Evolutionary conservation across 2,113 vertebrate genomes (phyloP), one percentile per base, ranked within the genome.

Genomic region (Helogale parvula): DNA sequence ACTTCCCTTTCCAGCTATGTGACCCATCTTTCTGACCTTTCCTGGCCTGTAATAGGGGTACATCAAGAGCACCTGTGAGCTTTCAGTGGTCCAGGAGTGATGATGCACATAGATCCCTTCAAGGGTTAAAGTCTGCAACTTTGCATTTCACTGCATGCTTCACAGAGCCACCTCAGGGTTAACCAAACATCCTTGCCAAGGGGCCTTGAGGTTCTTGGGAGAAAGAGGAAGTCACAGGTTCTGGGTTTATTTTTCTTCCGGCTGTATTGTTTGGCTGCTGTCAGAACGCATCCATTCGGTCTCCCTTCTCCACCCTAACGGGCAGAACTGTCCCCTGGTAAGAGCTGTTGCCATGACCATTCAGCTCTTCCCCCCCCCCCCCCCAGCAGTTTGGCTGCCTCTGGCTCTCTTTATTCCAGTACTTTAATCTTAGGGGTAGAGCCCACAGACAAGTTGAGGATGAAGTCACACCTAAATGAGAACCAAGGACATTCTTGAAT

Each of bases 311-410:
- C 35, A 29, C 17, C 94, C 66, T 31, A 72, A 35, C 17, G 14
- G 15, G 45, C 66, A 57, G 33, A 85, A 83, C 65, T 92, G 81
- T 85, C 50, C 83, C 76, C 0, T 9, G 11, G 50, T 57, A 96
- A 60, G 98, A 99, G 98, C 98, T 93, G 92, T 97, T 98, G 97
- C 96, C 98, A 0, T 97, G 98, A 0, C 97, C 98, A 81, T 97
- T 98, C 57, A 98, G 72, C 69, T 93, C 97, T 81, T 71, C 35
- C 35, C 2, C 5, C 91, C 98, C 45, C 45, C 45, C 7, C 12
- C 92, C 98, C 0, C 76, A 94, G 88, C 98, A 98, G 45, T 92
- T 84, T 81, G 71, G 65, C 88, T 84, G 88, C 31, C 50, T 94
- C 41, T 92, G 84, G 29, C 79, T 87, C 35, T 87, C 66, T 96